Conservation (phyloP, 2,113 vertebrate species). For the Phyllostomus hastatus region DNA sequence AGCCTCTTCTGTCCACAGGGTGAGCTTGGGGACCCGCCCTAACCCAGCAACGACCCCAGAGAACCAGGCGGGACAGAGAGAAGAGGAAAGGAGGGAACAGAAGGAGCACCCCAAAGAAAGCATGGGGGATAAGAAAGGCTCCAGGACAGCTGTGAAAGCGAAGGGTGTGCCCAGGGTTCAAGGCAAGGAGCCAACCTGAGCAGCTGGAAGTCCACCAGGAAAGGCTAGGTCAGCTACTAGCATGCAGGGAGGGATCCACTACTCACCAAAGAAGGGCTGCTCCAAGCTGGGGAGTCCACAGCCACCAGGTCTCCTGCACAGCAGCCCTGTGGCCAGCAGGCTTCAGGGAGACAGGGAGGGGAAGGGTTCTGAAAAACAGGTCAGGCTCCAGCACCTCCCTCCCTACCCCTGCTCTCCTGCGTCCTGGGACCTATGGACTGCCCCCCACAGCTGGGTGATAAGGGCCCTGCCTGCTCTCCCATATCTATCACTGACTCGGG, state of each 20-base stretch:
- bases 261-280: slow-evolving; percentile 54
- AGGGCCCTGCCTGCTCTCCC: background rate
- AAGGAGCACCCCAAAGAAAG: background rate
- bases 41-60: background rate
- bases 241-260: background rate
- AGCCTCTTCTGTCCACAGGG: background rate
- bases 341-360: background rate
- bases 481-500: background rate
- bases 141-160: background rate
- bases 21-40: background rate
- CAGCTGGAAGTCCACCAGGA: background rate
- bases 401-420: background rate
- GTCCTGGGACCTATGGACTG: background rate
- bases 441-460: background rate
- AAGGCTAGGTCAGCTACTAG: background rate
- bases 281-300: background rate
- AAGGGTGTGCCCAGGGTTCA: background rate
- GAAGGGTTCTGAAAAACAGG: background rate
- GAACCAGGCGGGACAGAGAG: background rate
- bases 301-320: background rate
- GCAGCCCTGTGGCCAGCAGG: background rate
- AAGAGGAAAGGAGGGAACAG: background rate
- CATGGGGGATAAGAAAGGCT: too few relatives aligned
- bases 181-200: background rate
- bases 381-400: background rate